These are phyloP conservation scores for Pogonus chalceus DNA, from an alignment of 1,140 invertebrate species.

Conservation along the genomic window DNA sequence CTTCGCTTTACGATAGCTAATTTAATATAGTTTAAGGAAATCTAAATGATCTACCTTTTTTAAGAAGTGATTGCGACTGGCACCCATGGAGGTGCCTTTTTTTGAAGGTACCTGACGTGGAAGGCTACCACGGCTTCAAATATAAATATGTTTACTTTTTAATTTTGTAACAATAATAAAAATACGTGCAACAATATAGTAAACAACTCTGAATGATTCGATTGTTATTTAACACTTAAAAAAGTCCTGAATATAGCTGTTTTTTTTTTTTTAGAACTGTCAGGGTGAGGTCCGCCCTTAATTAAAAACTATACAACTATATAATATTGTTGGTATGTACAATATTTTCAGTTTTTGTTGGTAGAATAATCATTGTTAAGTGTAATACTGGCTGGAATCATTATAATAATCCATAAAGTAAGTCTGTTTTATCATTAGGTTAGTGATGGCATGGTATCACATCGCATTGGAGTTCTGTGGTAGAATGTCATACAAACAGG, in stretches of 20 bases:
- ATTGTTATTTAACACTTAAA: background rate
- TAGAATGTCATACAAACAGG: background rate
- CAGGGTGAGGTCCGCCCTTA: background rate
- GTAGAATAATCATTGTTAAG: background rate
- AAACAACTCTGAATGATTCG: too few species aligned
- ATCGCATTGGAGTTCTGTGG: too few species aligned
- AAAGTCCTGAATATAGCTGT: background rate
- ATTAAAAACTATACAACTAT: background rate
- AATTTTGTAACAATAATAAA: too few species aligned
- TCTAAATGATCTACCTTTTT: too few species aligned
- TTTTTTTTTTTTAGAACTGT: background rate
- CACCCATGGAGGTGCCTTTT: too few species aligned
- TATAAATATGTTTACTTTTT: too few species aligned
- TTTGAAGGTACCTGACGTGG: too few species aligned
- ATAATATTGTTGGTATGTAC: background rate
- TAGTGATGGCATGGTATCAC: background rate
- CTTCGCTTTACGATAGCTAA: too few species aligned
- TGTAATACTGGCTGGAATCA: background rate
- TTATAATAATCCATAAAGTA: background rate
- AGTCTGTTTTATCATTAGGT: background rate
- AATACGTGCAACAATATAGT: background rate
- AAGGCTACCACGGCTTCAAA: too few species aligned
- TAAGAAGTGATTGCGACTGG: too few species aligned
- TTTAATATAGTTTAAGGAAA: too few species aligned
- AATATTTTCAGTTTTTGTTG: background rate